phyloP scores from a whole-genome alignment of 2,888 invertebrate genomes.

The Chirona hameri region DNA sequence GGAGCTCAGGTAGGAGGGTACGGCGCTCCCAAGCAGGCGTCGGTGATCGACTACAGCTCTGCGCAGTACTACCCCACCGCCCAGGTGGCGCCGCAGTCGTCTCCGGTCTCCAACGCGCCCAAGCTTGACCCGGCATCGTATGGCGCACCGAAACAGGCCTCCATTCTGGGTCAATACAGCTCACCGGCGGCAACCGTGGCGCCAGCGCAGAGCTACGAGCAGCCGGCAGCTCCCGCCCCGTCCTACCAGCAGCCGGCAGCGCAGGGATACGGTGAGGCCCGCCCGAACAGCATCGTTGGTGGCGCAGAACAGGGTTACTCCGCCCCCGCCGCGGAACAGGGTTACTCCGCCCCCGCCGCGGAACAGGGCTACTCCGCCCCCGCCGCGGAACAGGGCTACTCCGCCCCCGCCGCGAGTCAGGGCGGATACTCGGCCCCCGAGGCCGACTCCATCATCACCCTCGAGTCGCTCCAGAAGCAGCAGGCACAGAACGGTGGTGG shows the following conservation, averaged over 20 bases:
- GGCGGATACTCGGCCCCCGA: neutral
- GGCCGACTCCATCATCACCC: neutral
- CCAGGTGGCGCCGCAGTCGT: neutral
- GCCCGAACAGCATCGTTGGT: conserved; percentile 13
- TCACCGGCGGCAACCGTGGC: neutral
- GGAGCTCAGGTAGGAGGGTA: neutral
- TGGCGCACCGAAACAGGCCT: neutral
- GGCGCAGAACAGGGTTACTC: neutral
- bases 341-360: neutral
- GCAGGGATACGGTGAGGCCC: neutral
- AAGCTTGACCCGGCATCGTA: neutral
- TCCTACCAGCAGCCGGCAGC: neutral
- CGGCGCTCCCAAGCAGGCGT: conserved; percentile 24
- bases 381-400: neutral
- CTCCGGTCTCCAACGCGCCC: neutral
- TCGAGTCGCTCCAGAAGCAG: conserved; percentile 9
- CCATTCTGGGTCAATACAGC: conserved; percentile 11
- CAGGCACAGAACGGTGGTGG: neutral
- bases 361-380: neutral
- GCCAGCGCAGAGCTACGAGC: neutral
- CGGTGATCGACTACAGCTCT: conserved; percentile 8
- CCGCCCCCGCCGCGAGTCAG: neutral
- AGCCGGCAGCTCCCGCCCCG: neutral
- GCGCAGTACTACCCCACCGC: conserved; percentile 13
- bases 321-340: neutral